Base-by-base conservation (phyloP, 2,888 invertebrate species). In the Alcis repandata region DNA sequence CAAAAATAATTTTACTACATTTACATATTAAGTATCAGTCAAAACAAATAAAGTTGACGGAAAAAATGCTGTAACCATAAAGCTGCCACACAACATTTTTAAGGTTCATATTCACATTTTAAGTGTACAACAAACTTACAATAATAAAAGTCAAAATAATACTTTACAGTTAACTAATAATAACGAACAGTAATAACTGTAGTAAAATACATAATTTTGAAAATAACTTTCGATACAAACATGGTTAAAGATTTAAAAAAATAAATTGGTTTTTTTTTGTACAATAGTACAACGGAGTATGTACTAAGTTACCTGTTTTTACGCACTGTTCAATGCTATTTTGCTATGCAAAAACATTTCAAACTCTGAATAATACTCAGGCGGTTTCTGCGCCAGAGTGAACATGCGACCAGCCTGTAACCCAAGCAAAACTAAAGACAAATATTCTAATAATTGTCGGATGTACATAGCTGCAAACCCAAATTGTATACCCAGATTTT, bases 261-360 rank as follows among this genome's bases (percentile, higher is more conserved):
- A 46, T 46, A 27, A 46, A 46, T 46, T 46, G 46, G 46, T 17
- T 41, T 17, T 41, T 41, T 22, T 32, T 36, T 19, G 51, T 36
- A 51, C 19, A n/a, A 6, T 48, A 48, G 22, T 15, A 48, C 27
- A n/a, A 27, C 15, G n/a, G 1, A 48, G 11, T 7, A 46, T 22
- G 22, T 46, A 46, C 46, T 17, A 49, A 10, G 9, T 20, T 43
- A 2, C 20, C 3, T 13, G n/a, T 38, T 38, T 11, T 19, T 7
- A 9, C 43, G 15, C 19, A 15, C 15, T 2, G 27, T 27, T 13
- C 15, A 46, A 8, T 46, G 7, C 4, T 15, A 46, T 46, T 46
- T 22, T 22, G 7, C 22, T 10, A 27, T 0, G 9, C 43, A 19
- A 4, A 43, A 10, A 17, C 9, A 43, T 8, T 41, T 17, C 2